Evolutionary conservation across 2,888 invertebrate species (phyloP).

Genomic region (Dione vanillae): DNA sequence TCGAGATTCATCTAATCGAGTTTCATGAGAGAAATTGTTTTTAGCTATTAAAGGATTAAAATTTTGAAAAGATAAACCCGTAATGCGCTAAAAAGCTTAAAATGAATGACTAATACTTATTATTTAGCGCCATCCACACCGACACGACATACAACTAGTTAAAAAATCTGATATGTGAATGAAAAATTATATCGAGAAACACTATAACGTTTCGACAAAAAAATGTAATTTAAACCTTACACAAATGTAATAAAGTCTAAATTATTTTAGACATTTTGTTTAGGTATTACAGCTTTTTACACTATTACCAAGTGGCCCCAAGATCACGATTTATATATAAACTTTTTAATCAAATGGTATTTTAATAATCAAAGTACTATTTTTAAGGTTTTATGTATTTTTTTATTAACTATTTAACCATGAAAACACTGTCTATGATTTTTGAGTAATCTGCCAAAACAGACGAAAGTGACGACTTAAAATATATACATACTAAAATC

Average conservation of each 20-base stretch:
- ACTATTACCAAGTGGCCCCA: slow-evolving; percentile 68
- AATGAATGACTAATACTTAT: slow-evolving; percentile 42
- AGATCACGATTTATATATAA: slow-evolving; percentile 64
- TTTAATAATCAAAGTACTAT: background rate
- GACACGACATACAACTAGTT: slow-evolving; percentile 73
- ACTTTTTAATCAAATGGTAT: slow-evolving; percentile 29
- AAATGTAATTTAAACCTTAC: slow-evolving; percentile 29
- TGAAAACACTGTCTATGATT: slow-evolving; percentile 31
- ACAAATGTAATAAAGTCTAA: slow-evolving; percentile 17
- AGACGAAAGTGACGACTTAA: slow-evolving; percentile 24
- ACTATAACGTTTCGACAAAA: slow-evolving; percentile 37
- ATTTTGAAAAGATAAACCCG: slow-evolving; percentile 2
- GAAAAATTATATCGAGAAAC: slow-evolving; percentile 57
- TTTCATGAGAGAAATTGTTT: slow-evolving; percentile 7
- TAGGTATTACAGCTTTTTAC: slow-evolving; percentile 22
- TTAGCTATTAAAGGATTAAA: background rate
- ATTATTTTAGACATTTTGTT: slow-evolving; percentile 41
- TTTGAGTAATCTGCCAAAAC: slow-evolving; percentile 11
- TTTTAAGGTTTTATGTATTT: slow-evolving; percentile 2
- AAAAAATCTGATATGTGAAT: slow-evolving; percentile 79
- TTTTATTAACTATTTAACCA: slow-evolving; percentile 29
- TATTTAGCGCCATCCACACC: slow-evolving; percentile 69
- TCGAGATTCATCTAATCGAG: slow-evolving; percentile 38
- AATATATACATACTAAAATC: slow-evolving; percentile 32
- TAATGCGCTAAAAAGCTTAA: slow-evolving; percentile 42